Percentiles rank a stretch among this genome's conserved stretches.
These are phyloP conservation scores for Harpagoxenus sublaevis DNA, from an alignment of 2,888 invertebrate species.

Conservation along the genomic window DNA sequence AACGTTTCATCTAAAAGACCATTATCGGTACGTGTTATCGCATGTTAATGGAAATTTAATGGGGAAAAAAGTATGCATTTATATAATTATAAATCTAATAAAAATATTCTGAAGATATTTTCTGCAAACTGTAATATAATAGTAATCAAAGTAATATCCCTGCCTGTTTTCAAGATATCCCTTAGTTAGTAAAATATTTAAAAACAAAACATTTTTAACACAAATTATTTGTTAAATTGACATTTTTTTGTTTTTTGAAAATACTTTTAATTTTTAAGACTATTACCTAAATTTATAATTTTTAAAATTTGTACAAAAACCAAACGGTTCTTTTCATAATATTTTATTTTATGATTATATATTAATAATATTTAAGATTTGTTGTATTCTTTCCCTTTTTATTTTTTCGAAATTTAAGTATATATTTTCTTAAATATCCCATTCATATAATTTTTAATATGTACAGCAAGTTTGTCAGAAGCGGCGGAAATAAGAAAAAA, in stretches of 20 bases:
- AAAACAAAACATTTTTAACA: neutral
- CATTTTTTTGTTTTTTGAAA: neutral
- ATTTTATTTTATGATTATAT: neutral
- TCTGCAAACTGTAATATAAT: neutral
- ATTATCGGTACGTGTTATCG: neutral
- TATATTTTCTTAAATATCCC: neutral
- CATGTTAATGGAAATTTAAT: neutral
- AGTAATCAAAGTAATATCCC: neutral
- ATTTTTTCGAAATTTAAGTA: neutral
- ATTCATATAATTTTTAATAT: neutral
- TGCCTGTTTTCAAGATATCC: neutral
- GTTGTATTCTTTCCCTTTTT: neutral
- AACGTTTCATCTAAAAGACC: neutral
- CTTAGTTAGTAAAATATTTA: conserved; percentile 1
- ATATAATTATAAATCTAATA: neutral
- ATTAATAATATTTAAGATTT: neutral
- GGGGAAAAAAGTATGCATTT: neutral
- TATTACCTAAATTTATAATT: neutral
- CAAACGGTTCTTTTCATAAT: neutral
- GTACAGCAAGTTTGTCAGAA: neutral
- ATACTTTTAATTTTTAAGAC: neutral
- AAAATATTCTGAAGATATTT: conserved; percentile 15
- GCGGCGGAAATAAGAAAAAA: neutral
- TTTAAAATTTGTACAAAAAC: neutral
- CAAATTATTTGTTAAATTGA: neutral